Conservation (phyloP, 2,797 vertebrate species). For the Hippocampus kuda region DNA sequence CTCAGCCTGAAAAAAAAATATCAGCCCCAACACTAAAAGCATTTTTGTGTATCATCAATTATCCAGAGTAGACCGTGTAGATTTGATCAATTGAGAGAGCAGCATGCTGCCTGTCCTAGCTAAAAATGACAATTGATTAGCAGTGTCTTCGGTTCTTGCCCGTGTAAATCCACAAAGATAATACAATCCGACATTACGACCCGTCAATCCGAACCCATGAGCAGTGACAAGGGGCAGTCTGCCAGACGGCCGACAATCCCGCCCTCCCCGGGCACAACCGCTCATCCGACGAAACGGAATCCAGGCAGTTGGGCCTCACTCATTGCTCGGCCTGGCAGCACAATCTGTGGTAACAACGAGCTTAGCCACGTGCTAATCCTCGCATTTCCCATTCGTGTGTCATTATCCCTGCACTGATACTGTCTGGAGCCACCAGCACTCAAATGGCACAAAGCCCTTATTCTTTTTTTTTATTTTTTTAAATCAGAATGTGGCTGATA, state of each 20-base stretch:
- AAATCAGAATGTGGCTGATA: not conserved
- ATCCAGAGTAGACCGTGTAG: too few relatives aligned
- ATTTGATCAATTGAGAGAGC: slow-evolving; percentile 17
- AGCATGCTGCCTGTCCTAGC: not conserved
- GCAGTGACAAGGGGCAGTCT: not conserved
- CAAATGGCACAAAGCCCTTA: slow-evolving; percentile 29
- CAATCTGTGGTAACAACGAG: slow-evolving; percentile 67
- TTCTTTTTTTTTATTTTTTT: slow-evolving; percentile 11
- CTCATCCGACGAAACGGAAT: slow-evolving; percentile 43
- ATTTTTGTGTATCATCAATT: too few relatives aligned
- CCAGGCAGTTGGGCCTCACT: slow-evolving; percentile 33
- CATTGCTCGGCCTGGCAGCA: slow-evolving; percentile 43
- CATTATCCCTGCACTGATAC: slow-evolving; percentile 53
- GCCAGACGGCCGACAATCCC: slow-evolving; percentile 3
- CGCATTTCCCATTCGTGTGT: slow-evolving; percentile 43
- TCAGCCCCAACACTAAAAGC: too few relatives aligned
- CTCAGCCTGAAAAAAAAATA: not conserved
- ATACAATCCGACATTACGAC: slow-evolving; percentile 33
- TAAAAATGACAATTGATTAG: not conserved
- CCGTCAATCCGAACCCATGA: slow-evolving; percentile 12
- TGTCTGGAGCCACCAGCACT: slow-evolving; percentile 35
- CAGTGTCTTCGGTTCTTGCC: not conserved
- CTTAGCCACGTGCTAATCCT: slow-evolving; percentile 57
- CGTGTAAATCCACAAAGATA: slow-evolving; percentile 17
- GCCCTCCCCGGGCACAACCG: slow-evolving; percentile 15